Conservation (phyloP, 1,140 invertebrate species). For the Heliconius hermathena region DNA sequence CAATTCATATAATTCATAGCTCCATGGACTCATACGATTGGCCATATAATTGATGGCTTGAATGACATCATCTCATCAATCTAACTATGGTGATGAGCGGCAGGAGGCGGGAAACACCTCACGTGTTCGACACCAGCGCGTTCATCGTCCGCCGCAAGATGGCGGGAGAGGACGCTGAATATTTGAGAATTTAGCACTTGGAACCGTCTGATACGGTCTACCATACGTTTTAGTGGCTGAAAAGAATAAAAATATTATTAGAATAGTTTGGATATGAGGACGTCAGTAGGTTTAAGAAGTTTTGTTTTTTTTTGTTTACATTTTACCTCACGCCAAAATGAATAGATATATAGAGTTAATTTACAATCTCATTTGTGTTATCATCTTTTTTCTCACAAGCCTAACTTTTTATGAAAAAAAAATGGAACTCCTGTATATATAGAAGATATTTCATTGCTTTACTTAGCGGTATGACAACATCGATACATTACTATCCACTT, state of each 20-base stretch:
- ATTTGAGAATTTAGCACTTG: constrained; percentile 99
- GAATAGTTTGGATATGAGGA: too few relatives aligned
- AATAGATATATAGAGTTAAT: too few relatives aligned
- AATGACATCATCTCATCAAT: not conserved
- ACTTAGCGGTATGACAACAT: too few relatives aligned
- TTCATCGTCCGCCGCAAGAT: constrained; percentile 90
- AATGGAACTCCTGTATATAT: too few relatives aligned
- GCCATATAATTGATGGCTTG: not conserved
- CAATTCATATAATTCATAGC: not conserved
- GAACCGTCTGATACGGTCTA: constrained; percentile 97
- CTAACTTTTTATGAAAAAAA: too few relatives aligned
- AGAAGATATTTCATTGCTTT: too few relatives aligned
- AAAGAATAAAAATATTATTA: not conserved
- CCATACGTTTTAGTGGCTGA: constrained; percentile 97
- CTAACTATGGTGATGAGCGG: constrained; percentile 79
- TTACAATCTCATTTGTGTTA: too few relatives aligned
- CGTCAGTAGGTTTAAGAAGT: too few relatives aligned
- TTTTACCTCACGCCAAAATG: too few relatives aligned
- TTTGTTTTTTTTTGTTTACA: too few relatives aligned
- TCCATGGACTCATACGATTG: not conserved
- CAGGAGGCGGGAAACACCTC: constrained; percentile 96
- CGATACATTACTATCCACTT: too few relatives aligned
- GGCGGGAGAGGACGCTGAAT: constrained; percentile 98
- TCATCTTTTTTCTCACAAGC: too few relatives aligned
- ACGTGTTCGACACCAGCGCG: constrained; percentile 97